Conservation (phyloP, 2,888 invertebrate genomes). For the Lingula anatina region DNA sequence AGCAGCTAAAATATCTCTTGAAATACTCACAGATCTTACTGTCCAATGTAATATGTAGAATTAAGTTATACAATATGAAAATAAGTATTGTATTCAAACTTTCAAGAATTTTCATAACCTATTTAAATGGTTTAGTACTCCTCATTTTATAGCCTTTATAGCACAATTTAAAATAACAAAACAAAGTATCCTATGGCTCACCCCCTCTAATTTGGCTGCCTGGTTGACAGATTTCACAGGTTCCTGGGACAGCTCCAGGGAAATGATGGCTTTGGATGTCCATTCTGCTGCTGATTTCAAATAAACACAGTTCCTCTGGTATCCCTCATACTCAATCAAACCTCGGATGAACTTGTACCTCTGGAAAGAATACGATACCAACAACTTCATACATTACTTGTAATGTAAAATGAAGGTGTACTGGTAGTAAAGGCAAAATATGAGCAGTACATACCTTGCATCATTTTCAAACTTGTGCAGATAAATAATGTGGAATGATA, state of each 20-base stretch:
- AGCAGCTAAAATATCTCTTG: neutral
- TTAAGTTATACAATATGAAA: neutral
- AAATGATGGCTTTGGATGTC: slow-evolving; percentile 27
- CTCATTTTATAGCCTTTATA: neutral
- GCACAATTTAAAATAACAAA: neutral
- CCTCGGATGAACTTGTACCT: slow-evolving; percentile 26
- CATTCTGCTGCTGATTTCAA: slow-evolving; percentile 30
- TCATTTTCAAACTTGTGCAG: too few relatives aligned
- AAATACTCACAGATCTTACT: neutral
- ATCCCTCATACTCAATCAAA: slow-evolving; percentile 17
- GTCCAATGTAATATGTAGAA: neutral
- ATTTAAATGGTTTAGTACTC: too few relatives aligned
- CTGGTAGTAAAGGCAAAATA: too few relatives aligned
- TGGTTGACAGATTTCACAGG: slow-evolving; percentile 22
- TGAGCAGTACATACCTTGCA: too few relatives aligned
- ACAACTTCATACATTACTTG: too few relatives aligned
- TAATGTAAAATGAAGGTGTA: too few relatives aligned
- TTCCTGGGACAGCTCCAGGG: slow-evolving; percentile 19
- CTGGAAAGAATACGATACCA: slow-evolving; percentile 10
- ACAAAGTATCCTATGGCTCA: slow-evolving; percentile 12
- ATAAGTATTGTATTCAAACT: neutral
- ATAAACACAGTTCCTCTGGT: slow-evolving; percentile 21
- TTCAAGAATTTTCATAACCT: too few relatives aligned
- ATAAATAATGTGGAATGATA: too few relatives aligned
- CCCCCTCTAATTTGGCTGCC: slow-evolving; percentile 22